Evolutionary conservation across 2,888 invertebrate genomes (phyloP), one percentile per base, ranked within the genome.

Genomic region (Dugesia japonica): DNA sequence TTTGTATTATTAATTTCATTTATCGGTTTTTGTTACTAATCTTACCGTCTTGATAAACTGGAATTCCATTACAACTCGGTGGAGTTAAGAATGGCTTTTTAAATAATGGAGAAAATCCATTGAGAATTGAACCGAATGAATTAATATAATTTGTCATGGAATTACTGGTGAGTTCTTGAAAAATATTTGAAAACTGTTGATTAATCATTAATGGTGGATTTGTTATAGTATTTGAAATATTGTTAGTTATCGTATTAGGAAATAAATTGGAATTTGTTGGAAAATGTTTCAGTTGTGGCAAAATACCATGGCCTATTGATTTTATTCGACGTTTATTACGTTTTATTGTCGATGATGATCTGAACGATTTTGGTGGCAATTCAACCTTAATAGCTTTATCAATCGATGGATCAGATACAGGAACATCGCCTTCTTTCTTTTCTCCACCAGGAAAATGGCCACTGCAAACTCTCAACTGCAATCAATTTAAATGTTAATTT

Each of bases 391-490:
- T 76, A 74, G 83, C 84, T 23, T 83, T 79, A 78, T 84, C 85
- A 28, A 83, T 82, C 79, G 81, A 81, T 0, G 84, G 84, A 80
- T 84, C 84, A 13, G 84, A 82, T 0, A 84, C 85, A 1, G 84
- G 84, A 72, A 84, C 82, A 79, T 84, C 84, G 23, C 84, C 84
- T 79, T 84, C 84, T 74, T 80, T 80, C 80, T 84, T 84, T 79
- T 84, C 85, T 23, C 84, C 84, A n/a, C 84, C 84, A 79, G 81
- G 81, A 78, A 84, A 84, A 79, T 84, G 84, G 23, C 84, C 84
- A 23, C 84, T 85, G 79, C 84, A 84, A 77, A 84, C 84, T 31
- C 84, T 82, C 23, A 84, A 81, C 84, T 84, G 79, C n/a, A 56
- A 56, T 56, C 9, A 56, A 13, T 56, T 56, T n/a, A n/a, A 56